Percentiles rank a stretch among this genome's conserved stretches.
phyloP scores from a whole-genome alignment of 2,888 invertebrate genomes.

The Lobophora halterata region DNA sequence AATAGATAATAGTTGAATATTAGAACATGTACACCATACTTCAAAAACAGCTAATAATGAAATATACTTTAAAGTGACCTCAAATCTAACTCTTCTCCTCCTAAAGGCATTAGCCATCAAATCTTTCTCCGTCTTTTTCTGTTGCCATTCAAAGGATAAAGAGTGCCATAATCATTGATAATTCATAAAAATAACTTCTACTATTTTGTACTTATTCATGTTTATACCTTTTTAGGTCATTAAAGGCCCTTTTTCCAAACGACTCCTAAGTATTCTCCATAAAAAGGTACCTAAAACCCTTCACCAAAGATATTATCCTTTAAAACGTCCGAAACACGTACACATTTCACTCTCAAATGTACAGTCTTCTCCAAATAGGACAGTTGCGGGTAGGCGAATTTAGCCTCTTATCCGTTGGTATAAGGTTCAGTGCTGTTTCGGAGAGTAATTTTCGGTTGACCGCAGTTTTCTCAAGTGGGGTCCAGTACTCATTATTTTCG shows the following conservation, averaged over 20 bases:
- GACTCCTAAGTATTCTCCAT: constrained; percentile 31
- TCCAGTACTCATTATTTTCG: constrained; percentile 61
- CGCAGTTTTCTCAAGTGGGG: constrained; percentile 54
- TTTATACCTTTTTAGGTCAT: constrained; percentile 26
- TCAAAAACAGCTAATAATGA: too few species aligned
- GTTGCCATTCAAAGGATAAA: too few species aligned
- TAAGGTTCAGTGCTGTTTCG: constrained; percentile 17
- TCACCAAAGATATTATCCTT: constrained; percentile 50
- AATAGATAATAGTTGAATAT: too few species aligned
- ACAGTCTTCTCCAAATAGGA: constrained; percentile 21
- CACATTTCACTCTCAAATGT: constrained; percentile 46
- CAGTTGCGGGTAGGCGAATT: constrained; percentile 6
- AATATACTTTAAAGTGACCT: too few species aligned
- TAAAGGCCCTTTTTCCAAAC: constrained; percentile 29
- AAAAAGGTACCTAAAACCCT: constrained; percentile 39
- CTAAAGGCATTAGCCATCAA: too few species aligned
- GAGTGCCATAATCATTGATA: too few species aligned
- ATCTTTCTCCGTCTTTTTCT: too few species aligned
- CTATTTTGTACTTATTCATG: constrained; percentile 16
- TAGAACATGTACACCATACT: too few species aligned
- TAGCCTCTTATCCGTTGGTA: constrained; percentile 16
- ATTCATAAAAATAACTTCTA: too few species aligned
- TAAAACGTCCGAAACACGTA: constrained; percentile 54
- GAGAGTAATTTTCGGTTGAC: constrained; percentile 33
- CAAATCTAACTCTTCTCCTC: too few species aligned